Conservation (phyloP, 2,113 vertebrate species). For the Dascyllus trimaculatus region DNA sequence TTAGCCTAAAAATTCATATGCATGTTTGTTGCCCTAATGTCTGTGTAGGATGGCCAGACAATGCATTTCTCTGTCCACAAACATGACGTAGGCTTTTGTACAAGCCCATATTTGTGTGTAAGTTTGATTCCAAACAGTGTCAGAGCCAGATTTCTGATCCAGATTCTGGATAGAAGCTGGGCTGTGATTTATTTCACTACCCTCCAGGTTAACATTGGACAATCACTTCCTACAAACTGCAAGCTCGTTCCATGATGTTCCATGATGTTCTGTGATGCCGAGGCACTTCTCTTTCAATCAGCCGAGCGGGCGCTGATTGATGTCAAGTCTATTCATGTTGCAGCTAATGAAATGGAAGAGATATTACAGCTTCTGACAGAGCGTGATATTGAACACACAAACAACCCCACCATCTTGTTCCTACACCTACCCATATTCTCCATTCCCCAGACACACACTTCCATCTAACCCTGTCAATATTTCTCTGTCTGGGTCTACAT, state of each 20-base stretch:
- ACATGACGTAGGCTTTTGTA: too few relatives aligned
- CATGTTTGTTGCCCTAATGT: neutral
- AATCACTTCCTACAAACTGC: slow-evolving; percentile 35
- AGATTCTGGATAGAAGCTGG: neutral
- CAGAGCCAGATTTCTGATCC: neutral
- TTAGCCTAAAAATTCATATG: too few relatives aligned
- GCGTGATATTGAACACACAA: slow-evolving; percentile 69
- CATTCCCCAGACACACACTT: slow-evolving; percentile 52
- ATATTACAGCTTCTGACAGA: slow-evolving; percentile 75
- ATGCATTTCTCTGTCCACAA: too few relatives aligned
- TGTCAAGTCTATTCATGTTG: slow-evolving; percentile 71
- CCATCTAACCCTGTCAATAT: slow-evolving; percentile 58
- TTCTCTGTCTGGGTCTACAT: slow-evolving; percentile 37
- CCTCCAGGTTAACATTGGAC: slow-evolving; percentile 28
- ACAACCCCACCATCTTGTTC: slow-evolving; percentile 16
- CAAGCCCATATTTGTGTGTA: neutral
- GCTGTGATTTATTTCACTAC: neutral
- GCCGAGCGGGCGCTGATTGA: slow-evolving; percentile 62
- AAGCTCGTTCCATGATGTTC: slow-evolving; percentile 34
- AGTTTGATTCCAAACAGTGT: neutral
- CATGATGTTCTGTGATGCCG: slow-evolving; percentile 44
- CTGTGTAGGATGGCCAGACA: neutral
- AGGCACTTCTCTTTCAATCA: slow-evolving; percentile 72
- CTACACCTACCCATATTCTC: slow-evolving; percentile 47
- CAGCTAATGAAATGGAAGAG: slow-evolving; percentile 78